These are phyloP conservation scores for Callimorpha dominula DNA, from an alignment of 2,888 invertebrate species.

Conservation along the genomic window DNA sequence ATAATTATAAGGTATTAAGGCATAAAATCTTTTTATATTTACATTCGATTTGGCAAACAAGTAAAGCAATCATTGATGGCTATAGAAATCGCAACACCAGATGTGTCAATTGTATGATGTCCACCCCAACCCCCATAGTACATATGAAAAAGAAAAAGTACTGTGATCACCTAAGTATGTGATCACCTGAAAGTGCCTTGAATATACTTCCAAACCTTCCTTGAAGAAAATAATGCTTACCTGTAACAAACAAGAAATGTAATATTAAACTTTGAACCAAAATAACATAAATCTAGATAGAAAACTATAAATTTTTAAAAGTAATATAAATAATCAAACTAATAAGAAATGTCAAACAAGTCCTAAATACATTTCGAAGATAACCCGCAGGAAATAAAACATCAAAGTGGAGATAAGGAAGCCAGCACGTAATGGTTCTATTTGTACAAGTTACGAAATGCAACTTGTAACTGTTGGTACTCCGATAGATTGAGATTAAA, in stretches of 20 bases:
- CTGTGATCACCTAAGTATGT: too few relatives aligned
- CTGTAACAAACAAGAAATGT: slow-evolving; percentile 10
- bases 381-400: slow-evolving; percentile 81
- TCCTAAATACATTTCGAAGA: slow-evolving; percentile 62
- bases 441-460: slow-evolving; percentile 59
- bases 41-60: background rate
- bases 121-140: too few relatives aligned
- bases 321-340: slow-evolving; percentile 13
- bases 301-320: background rate
- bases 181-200: background rate
- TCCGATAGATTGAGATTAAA: slow-evolving; percentile 23
- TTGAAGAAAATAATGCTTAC: slow-evolving; percentile 5
- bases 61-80: background rate
- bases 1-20: too few relatives aligned
- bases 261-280: slow-evolving; percentile 6
- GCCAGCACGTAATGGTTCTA: slow-evolving; percentile 49
- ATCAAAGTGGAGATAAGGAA: slow-evolving; percentile 73
- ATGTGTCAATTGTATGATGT: too few relatives aligned
- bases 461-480: slow-evolving; percentile 29
- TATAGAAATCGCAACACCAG: background rate
- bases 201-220: background rate
- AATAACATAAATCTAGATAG: background rate
- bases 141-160: too few relatives aligned
- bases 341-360: slow-evolving; percentile 56
- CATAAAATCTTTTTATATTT: too few relatives aligned